These are phyloP conservation scores for Pardosa pseudoannulata DNA, from an alignment of 2,888 invertebrate genomes.

Conservation along the genomic window DNA sequence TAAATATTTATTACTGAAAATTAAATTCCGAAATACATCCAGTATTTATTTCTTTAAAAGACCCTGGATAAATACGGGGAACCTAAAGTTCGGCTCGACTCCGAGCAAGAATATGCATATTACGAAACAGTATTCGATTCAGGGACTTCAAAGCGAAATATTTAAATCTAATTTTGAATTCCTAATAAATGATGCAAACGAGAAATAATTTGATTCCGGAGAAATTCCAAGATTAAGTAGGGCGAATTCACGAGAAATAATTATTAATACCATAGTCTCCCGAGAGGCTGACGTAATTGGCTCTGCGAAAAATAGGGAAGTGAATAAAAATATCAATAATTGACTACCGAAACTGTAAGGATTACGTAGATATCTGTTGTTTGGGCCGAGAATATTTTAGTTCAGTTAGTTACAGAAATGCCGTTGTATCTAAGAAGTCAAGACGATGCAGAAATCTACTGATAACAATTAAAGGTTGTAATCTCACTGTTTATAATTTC, in stretches of 20 bases:
- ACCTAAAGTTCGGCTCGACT: not conserved
- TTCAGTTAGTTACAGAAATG: no score
- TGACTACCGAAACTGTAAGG: no score
- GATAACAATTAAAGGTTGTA: no score
- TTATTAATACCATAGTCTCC: not conserved
- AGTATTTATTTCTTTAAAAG: not conserved
- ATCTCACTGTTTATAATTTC: no score
- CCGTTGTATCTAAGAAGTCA: no score
- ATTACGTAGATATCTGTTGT: no score
- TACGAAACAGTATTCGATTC: no score
- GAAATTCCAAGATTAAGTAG: not conserved
- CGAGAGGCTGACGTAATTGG: not conserved
- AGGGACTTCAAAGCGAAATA: no score
- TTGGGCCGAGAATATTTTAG: no score
- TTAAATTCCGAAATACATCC: not conserved
- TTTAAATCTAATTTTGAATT: constrained; percentile 10
- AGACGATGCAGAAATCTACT: no score
- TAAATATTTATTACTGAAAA: constrained; percentile 7
- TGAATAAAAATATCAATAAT: no score
- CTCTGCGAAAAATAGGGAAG: not conserved
- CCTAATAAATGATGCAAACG: not conserved
- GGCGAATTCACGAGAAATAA: not conserved
- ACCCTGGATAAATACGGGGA: not conserved
- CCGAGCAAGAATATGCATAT: no score
- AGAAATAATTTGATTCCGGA: not conserved